Percentiles rank a stretch among this genome's conserved stretches.
Evolutionary conservation across 2,113 vertebrate genomes (phyloP).

Genomic region (Mustelus asterias): DNA sequence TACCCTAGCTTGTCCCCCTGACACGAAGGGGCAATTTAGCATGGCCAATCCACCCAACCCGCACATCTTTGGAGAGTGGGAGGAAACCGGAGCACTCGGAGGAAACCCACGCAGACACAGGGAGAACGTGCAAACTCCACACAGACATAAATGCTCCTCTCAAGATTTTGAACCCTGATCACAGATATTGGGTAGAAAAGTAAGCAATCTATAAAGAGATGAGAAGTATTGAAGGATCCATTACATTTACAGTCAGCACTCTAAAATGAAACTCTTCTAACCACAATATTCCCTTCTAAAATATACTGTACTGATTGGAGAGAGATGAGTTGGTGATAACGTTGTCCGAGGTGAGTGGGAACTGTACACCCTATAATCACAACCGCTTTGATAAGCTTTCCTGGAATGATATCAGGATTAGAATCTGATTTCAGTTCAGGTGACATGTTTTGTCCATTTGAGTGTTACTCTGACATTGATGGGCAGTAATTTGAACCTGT

Average conservation of each 20-base stretch:
- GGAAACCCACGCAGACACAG: no score
- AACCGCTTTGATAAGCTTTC: not conserved
- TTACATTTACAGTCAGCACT: not conserved
- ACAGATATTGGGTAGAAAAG: not conserved
- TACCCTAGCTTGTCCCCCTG: no score
- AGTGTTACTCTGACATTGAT: not conserved
- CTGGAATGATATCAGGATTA: constrained; percentile 15
- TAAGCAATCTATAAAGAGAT: not conserved
- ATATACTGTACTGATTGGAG: not conserved
- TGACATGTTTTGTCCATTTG: constrained; percentile 14
- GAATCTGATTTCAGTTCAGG: constrained; percentile 19
- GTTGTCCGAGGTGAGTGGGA: not conserved
- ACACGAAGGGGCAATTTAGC: no score
- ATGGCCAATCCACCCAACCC: no score
- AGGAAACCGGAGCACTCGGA: no score
- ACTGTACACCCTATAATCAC: not conserved
- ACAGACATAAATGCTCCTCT: no score
- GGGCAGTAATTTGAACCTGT: not conserved
- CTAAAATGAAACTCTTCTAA: not conserved
- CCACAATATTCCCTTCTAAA: not conserved
- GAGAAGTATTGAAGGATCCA: not conserved
- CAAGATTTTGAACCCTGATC: not conserved
- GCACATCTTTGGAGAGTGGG: no score
- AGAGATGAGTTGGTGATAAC: not conserved
- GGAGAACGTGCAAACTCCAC: no score